Base-by-base conservation (phyloP, 2,888 invertebrate genomes). In the Strigamia maritima region DNA sequence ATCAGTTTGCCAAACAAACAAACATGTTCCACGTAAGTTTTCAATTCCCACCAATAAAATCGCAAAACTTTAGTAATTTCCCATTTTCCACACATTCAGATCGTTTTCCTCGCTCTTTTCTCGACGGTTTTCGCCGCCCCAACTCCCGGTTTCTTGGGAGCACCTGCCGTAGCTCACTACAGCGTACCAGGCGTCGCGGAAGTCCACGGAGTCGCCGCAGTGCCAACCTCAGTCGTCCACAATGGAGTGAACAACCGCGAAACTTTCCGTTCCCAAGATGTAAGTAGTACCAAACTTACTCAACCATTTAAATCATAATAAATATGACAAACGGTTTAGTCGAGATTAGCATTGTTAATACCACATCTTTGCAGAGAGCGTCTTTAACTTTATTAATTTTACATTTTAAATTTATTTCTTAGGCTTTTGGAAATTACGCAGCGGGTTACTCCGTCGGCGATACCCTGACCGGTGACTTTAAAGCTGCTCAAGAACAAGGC, bases 341-440 rank as follows among this genome's bases (percentile, higher is more conserved):
- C n/a, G n/a, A n/a, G n/a, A n/a, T n/a, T n/a, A n/a, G n/a, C n/a
- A n/a, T n/a, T n/a, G n/a, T n/a, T n/a, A n/a, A n/a, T n/a, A n/a
- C n/a, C n/a, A n/a, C n/a, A n/a, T n/a, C n/a, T n/a, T n/a, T n/a
- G n/a, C n/a, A n/a, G n/a, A n/a, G n/a, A n/a, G n/a, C n/a, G n/a
- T n/a, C n/a, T n/a, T n/a, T n/a, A n/a, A n/a, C n/a, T n/a, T n/a
- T n/a, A n/a, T n/a, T n/a, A n/a, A n/a, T n/a, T n/a, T n/a, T n/a
- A n/a, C n/a, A n/a, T n/a, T n/a, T n/a, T n/a, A n/a, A n/a, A n/a
- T n/a, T n/a, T n/a, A 16, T 22, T 14, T 44, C 26, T 77, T 35
- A 79, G 80, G 80, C 78, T 14, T 80, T 80, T 28, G 80, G 78
- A n/a, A 80, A 78, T 60, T 80, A 74, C 75, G 78, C 74, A 38